phyloP scores from a whole-genome alignment of 2,113 vertebrate genomes.

The Antechinus stuartii region DNA sequence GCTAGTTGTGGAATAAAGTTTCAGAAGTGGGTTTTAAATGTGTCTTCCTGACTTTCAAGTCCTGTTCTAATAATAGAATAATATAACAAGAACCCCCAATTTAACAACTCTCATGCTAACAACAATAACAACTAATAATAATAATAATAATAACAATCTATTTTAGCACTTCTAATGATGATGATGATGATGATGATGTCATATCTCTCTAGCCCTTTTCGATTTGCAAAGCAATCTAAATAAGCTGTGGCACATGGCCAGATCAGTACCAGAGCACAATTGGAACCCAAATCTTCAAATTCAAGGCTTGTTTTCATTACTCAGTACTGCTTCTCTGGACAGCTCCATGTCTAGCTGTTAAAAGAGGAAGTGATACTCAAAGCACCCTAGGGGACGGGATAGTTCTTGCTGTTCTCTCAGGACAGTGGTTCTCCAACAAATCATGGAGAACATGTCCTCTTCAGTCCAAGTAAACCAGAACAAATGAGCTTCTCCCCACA shows the following conservation, averaged over 20 bases:
- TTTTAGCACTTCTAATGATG: too few species aligned
- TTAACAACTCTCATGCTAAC: background rate
- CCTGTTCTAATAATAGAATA: background rate
- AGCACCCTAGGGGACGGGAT: background rate
- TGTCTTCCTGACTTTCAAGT: background rate
- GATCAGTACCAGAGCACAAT: background rate
- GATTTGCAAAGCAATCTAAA: background rate
- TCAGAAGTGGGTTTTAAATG: background rate
- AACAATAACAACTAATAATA: too few species aligned
- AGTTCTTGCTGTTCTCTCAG: background rate
- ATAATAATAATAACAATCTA: too few species aligned
- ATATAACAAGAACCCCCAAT: background rate
- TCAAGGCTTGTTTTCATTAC: background rate
- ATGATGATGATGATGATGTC: background rate
- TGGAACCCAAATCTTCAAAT: background rate
- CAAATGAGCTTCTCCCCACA: background rate
- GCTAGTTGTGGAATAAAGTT: background rate
- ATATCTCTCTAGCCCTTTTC: background rate
- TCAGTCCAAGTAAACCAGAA: background rate
- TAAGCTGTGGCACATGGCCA: background rate
- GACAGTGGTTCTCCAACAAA: background rate
- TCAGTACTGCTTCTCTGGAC: background rate
- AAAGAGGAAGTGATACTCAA: background rate
- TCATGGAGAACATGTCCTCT: background rate
- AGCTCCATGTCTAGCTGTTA: background rate